These are phyloP conservation scores for Catostomus latipinnis DNA, from an alignment of 2,797 vertebrate species.

Conservation along the genomic window DNA sequence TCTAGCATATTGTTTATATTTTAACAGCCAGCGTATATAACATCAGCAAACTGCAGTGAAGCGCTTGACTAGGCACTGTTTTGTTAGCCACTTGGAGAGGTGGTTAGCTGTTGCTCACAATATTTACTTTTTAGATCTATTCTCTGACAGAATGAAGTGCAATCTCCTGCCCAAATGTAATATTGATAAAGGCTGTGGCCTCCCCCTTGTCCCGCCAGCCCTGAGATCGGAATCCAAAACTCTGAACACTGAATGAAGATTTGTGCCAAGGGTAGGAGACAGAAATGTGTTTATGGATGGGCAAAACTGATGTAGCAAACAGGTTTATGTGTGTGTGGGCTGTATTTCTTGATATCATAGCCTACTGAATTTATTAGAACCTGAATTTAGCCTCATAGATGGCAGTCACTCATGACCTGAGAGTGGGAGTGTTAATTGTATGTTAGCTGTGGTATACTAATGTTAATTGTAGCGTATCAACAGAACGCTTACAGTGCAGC, in stretches of 20 bases:
- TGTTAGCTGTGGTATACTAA: conserved; percentile 19
- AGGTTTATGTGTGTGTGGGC: conserved; percentile 13
- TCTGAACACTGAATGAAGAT: conserved; percentile 29
- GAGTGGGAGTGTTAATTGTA: conserved; percentile 29
- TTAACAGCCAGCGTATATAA: conserved; percentile 48
- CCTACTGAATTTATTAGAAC: conserved; percentile 36
- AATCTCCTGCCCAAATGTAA: conserved; percentile 64
- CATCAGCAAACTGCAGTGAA: conserved; percentile 58
- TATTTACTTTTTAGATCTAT: conserved; percentile 67
- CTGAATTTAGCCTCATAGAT: conserved; percentile 22
- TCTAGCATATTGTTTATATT: conserved; percentile 44
- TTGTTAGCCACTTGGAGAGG: conserved; percentile 60
- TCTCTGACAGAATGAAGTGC: conserved; percentile 62
- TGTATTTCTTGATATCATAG: conserved; percentile 29
- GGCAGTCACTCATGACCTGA: conserved; percentile 22
- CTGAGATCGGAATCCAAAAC: conserved; percentile 36
- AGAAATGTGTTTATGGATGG: conserved; percentile 28
- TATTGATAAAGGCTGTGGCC: conserved; percentile 65
- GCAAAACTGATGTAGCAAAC: conserved; percentile 16
- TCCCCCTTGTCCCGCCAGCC: conserved; percentile 41
- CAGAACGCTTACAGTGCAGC: neutral
- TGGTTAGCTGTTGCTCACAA: conserved; percentile 49
- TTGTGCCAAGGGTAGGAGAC: conserved; percentile 13
- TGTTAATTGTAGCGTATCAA: conserved; percentile 29
- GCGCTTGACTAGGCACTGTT: conserved; percentile 31